phyloP scores from a whole-genome alignment of 2,113 vertebrate species.

The Tachysurus fulvidraco region DNA sequence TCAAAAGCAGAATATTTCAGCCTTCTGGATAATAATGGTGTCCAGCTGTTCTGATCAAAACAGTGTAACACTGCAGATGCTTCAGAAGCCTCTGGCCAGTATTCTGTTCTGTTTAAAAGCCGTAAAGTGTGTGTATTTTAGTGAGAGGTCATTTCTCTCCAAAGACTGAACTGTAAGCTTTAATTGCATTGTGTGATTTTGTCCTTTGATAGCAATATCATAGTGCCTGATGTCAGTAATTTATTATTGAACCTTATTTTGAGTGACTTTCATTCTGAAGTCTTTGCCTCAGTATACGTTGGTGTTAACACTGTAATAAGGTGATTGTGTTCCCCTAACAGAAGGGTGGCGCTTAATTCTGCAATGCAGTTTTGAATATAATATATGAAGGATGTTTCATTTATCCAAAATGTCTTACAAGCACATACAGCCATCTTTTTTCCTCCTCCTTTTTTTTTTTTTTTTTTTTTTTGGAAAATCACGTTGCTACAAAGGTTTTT shows the following conservation, averaged over 20 bases:
- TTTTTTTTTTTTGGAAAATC: constrained; percentile 61
- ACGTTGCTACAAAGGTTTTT: constrained; percentile 54
- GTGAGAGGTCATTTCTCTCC: constrained; percentile 23
- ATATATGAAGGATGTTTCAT: constrained; percentile 56
- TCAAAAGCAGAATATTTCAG: constrained; percentile 9
- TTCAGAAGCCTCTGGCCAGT: constrained; percentile 27
- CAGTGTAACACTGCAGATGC: constrained; percentile 16
- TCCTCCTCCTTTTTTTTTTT: constrained; percentile 61
- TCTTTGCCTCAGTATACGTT: constrained; percentile 55
- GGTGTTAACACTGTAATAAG: constrained; percentile 59
- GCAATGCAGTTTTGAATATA: constrained; percentile 45
- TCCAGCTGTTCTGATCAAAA: background rate
- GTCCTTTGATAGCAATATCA: constrained; percentile 22
- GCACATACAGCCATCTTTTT: constrained; percentile 60
- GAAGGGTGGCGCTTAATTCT: constrained; percentile 30
- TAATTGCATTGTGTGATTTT: constrained; percentile 37
- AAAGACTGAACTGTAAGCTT: constrained; percentile 55
- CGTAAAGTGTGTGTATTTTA: constrained; percentile 37
- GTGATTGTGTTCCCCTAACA: constrained; percentile 25
- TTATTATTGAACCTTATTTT: constrained; percentile 35
- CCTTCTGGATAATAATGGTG: constrained; percentile 7
- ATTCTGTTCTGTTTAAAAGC: background rate
- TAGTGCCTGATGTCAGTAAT: constrained; percentile 47
- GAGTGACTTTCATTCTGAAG: constrained; percentile 38
- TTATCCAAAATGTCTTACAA: constrained; percentile 50